phyloP scores from a whole-genome alignment of 2,888 invertebrate genomes.

The Parthenolecanium corni region DNA sequence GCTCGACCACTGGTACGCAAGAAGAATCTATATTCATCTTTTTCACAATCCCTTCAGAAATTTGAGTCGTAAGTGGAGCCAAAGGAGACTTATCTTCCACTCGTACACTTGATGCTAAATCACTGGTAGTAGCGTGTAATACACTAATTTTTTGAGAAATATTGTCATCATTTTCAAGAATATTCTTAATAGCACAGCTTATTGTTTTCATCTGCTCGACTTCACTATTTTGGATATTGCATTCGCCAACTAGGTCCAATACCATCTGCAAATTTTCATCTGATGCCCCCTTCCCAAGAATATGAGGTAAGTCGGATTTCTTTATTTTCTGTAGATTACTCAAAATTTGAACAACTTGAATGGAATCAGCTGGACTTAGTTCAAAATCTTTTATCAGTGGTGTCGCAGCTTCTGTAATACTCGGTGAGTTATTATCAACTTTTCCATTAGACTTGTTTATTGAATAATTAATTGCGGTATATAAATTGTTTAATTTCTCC shows the following conservation, averaged over 20 bases:
- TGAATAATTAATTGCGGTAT: no score
- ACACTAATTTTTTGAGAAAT: not conserved
- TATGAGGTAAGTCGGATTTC: not conserved
- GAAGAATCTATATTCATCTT: not conserved
- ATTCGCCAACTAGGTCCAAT: no score
- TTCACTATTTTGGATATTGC: no score
- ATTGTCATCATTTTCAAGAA: not conserved
- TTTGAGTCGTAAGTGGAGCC: not conserved
- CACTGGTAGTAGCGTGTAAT: not conserved
- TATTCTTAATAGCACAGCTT: not conserved
- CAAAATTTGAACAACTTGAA: slow-evolving; percentile 41
- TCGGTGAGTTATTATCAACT: no score
- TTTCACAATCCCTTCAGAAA: not conserved
- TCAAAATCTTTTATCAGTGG: slow-evolving; percentile 37
- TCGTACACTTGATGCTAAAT: not conserved
- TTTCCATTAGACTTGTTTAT: no score
- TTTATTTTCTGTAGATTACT: slow-evolving; percentile 32
- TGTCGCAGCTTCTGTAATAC: slow-evolving; percentile 30
- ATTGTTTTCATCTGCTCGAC: no score
- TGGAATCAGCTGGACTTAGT: slow-evolving; percentile 38
- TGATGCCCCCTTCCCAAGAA: not conserved
- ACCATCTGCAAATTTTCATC: not conserved
- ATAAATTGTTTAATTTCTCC: no score
- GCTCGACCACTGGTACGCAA: not conserved
- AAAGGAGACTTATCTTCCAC: slow-evolving; percentile 36